These are phyloP conservation scores for Apostichopus japonicus DNA, from an alignment of 35 echinoderm and acorn worm species.

Conservation along the genomic window DNA sequence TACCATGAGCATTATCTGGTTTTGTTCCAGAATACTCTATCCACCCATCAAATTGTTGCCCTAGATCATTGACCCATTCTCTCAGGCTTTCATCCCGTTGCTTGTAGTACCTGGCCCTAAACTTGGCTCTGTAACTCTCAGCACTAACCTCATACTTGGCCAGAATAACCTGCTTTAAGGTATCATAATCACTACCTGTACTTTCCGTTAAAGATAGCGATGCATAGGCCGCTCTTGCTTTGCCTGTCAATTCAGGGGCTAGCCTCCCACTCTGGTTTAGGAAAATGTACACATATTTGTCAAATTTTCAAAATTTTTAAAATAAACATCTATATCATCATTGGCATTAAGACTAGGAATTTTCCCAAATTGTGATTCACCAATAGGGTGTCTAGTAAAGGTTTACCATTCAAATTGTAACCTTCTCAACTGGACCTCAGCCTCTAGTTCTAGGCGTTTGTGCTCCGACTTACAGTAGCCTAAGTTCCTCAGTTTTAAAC, in stretches of 20 bases:
- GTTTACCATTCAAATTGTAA: no score
- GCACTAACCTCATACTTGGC: no score
- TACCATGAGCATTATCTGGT: conserved; percentile 10
- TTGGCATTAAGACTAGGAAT: not conserved
- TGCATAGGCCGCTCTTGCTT: no score
- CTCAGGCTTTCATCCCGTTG: not conserved
- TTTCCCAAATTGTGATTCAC: not conserved
- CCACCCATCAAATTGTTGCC: conserved; percentile 10
- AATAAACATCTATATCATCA: conserved; percentile 45
- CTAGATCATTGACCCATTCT: conserved; percentile 30
- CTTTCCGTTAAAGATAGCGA: no score
- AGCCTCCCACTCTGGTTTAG: no score
- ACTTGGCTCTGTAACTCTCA: conserved; percentile 9
- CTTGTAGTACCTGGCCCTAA: not conserved
- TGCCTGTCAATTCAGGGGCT: no score
- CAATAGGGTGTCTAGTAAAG: no score
- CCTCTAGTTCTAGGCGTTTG: not conserved
- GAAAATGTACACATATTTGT: not conserved
- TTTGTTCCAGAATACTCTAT: not conserved
- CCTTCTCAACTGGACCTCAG: not conserved
- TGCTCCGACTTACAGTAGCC: not conserved
- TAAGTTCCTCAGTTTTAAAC: not conserved
- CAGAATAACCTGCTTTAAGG: no score
- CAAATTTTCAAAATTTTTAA: conserved; percentile 39
- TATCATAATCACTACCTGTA: no score